Conservation (phyloP, 2,113 vertebrate species). For the Leiothrix lutea region DNA sequence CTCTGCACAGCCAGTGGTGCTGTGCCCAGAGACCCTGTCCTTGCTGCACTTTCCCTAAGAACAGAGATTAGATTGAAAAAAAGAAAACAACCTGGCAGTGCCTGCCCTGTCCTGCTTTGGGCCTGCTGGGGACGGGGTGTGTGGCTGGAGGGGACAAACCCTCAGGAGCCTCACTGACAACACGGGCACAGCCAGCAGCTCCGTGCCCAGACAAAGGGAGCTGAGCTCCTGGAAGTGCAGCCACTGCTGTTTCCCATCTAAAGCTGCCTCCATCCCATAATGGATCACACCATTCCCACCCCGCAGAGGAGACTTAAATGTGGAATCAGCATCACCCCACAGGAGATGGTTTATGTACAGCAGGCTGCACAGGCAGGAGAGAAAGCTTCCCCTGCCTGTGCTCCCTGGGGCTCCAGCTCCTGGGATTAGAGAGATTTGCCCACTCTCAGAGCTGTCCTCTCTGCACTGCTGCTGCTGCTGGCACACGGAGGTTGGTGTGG, state of each 20-base stretch:
- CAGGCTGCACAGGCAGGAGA: not conserved
- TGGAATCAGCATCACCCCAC: slow-evolving; percentile 19
- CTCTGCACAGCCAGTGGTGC: rapidly evolving
- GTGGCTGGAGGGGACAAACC: not conserved
- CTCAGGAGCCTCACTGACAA: rapidly evolving
- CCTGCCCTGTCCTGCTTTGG: not conserved
- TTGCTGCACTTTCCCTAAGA: not conserved
- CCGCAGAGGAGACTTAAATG: not conserved
- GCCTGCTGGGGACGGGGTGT: not conserved
- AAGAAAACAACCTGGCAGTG: rapidly evolving
- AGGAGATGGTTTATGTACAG: slow-evolving; percentile 14
- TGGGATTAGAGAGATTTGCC: slow-evolving; percentile 39
- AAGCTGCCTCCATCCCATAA: slow-evolving; percentile 13
- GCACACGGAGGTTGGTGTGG: not conserved
- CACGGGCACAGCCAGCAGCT: not conserved
- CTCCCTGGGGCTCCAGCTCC: slow-evolving; percentile 25
- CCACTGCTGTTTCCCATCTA: not conserved
- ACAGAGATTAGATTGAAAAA: rapidly evolving
- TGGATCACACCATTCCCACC: not conserved
- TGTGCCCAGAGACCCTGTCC: not conserved
- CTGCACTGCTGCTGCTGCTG: not conserved
- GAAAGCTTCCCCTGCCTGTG: not conserved
- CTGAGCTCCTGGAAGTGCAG: not conserved
- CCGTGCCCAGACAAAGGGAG: not conserved
- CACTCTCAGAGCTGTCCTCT: not conserved